Evolutionary conservation across 2,888 invertebrate species (phyloP), one percentile per base, ranked within the genome.

Genomic region (Callyntrura guangdongensis): DNA sequence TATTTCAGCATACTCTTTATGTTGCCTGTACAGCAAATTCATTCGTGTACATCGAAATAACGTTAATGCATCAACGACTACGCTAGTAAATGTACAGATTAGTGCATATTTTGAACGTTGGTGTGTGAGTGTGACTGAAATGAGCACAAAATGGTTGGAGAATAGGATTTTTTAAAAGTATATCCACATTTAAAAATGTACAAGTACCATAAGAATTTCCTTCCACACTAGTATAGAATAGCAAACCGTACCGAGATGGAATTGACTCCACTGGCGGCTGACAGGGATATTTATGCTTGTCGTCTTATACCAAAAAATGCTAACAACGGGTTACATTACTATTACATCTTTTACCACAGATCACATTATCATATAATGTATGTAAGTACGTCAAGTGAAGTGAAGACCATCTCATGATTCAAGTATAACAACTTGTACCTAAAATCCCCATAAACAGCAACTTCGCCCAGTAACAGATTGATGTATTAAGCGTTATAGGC

Each of bases 311-410:
- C 20, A 20, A 74, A 74, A 49, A 74, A 22, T 74, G 22, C 74
- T 49, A 74, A 74, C 49, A 74, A 74, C 74, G 47, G 74, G 74
- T 74, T 74, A n/a, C 14, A 11, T 36, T 69, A 45, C 69, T 69
- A 45, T 45, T 17, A 2, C 45, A 36, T 69, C 45, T 17, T 36
- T 36, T 36, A 36, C 36, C 6, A 36, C 36, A 36, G 36, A 36
- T 36, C 36, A 36, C 36, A 36, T 36, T 36, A 36, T 8, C 17
- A 17, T 45, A 45, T 47, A 20, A 22, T 74, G 20, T 22, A 49
- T n/a, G 36, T 45, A 45, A 36, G 22, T 49, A 3, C 12, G 20
- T 49, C 8, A 22, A 74, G 49, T 49, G 74, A 22, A 49, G 17
- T 36, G 22, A 4, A 27, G 14, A 67, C 27, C 74, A 74, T 49